Evolutionary conservation across 2,797 vertebrate species (phyloP), one percentile per base, ranked within the genome.

Genomic region (Caiman crocodilus): DNA sequence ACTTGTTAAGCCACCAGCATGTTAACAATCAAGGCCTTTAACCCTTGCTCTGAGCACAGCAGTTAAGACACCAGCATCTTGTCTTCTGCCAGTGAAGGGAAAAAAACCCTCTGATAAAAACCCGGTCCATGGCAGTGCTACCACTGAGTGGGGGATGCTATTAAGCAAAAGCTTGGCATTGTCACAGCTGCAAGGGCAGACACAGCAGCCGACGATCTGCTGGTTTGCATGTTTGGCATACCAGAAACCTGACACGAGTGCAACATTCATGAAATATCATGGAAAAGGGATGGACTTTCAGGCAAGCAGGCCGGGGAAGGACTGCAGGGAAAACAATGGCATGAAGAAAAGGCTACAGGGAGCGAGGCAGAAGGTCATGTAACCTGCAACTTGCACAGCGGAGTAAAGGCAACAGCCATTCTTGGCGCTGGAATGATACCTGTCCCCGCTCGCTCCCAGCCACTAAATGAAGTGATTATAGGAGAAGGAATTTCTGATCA

Each of bases 381-480:
- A 82, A 5, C 28, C 14, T 63, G 3, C 8, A 82, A 5, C 28
- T 18, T 63, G 3, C 8, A 23, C 0, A 4, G 50, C 18, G 67
- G 14, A 6, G 73, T 18, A 18, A 23, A 17, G 77, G 8, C 0
- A 4, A 59, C 0, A 35, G 59, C 3, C 2, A 17, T 3, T 64
- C 64, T 30, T 58, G 26, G 73, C 57, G 58, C 65, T 32, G 6
- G 77, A 23, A 67, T 67, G 65, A 21, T 26, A 28, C 61, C 4
- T 42, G 83, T 14, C 23, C 1, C 65, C 7, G 4, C 50, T 74
- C 5, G 5, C n/a, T 71, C 58, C 65, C 57, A 50, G 75, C 67
- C 13, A 1, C 14, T 3, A 25, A 74, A 17, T 17, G 77, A 21
- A 42, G 57, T 7, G 20, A 32, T 14, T 42, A 28, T 20, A 35